Conservation (phyloP, 1,140 invertebrate species). For the Heliconius hewitsoni region DNA sequence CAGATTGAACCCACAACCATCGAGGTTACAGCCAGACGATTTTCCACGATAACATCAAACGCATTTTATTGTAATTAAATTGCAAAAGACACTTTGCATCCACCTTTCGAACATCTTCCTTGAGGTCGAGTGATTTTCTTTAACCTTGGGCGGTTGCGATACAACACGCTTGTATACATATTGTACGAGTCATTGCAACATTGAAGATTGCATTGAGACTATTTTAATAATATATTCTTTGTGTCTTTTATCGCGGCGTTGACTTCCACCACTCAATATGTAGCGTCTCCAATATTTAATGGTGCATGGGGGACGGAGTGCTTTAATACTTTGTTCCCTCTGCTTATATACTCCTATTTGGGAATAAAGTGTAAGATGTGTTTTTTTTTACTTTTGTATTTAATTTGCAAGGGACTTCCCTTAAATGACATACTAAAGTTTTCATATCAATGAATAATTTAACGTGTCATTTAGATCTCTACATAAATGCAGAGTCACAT, state of each 20-base stretch:
- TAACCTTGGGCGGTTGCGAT: slow-evolving; percentile 28
- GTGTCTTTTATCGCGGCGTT: background rate
- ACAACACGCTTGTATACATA: slow-evolving; percentile 12
- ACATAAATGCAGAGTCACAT: background rate
- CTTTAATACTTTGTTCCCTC: too few relatives aligned
- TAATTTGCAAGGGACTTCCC: background rate
- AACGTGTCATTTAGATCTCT: background rate
- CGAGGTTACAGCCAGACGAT: too few relatives aligned
- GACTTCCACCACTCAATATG: too few relatives aligned
- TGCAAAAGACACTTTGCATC: slow-evolving; percentile 1
- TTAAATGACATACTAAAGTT: background rate
- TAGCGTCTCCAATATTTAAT: too few relatives aligned
- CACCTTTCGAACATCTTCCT: slow-evolving; percentile 26
- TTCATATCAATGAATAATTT: background rate
- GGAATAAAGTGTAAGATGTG: too few relatives aligned
- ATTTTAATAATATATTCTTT: background rate
- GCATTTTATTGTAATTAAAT: background rate
- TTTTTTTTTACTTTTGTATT: too few relatives aligned
- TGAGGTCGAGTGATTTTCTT: slow-evolving; percentile 27
- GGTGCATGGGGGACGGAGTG: too few relatives aligned
- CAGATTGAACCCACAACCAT: too few relatives aligned
- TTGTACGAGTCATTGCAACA: slow-evolving; percentile 19
- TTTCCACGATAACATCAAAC: background rate
- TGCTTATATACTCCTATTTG: too few relatives aligned
- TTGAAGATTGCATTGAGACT: background rate